phyloP scores from a whole-genome alignment of 2,797 vertebrate genomes.

The Enteromius trimaculatus region DNA sequence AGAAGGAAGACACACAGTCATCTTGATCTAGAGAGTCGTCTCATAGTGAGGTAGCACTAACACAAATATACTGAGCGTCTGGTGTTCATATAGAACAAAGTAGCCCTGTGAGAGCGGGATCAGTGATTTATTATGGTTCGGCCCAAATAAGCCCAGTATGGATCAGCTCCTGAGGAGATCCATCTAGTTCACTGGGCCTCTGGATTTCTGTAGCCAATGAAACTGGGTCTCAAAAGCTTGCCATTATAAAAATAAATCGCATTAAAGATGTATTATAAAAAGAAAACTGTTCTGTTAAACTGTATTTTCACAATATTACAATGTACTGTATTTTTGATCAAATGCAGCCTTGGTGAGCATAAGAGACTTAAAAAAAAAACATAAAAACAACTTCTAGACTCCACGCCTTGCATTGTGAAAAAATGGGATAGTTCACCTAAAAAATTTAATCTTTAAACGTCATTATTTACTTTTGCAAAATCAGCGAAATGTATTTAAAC shows the following conservation, averaged over 20 bases:
- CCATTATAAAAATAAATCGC: background rate
- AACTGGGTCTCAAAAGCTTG: background rate
- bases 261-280: background rate
- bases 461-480: background rate
- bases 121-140: constrained; percentile 34
- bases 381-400: background rate
- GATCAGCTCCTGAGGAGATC: background rate
- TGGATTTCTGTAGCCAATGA: background rate
- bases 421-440: background rate
- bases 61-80: constrained; percentile 5
- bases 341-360: background rate
- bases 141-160: background rate
- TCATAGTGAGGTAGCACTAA: background rate
- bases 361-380: background rate
- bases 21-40: background rate
- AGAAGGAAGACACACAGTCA: background rate
- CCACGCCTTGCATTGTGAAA: background rate
- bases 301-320: background rate
- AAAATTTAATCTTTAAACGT: background rate
- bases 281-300: background rate
- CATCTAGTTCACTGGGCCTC: background rate
- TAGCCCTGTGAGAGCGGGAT: constrained; percentile 4
- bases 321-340: background rate
- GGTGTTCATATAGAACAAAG: background rate
- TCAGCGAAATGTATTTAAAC: background rate